A percentile compares a stretch with the other conserved stretches of the same genome.
Evolutionary conservation across 1,140 invertebrate species (phyloP).

Genomic region (Cydia amplana): DNA sequence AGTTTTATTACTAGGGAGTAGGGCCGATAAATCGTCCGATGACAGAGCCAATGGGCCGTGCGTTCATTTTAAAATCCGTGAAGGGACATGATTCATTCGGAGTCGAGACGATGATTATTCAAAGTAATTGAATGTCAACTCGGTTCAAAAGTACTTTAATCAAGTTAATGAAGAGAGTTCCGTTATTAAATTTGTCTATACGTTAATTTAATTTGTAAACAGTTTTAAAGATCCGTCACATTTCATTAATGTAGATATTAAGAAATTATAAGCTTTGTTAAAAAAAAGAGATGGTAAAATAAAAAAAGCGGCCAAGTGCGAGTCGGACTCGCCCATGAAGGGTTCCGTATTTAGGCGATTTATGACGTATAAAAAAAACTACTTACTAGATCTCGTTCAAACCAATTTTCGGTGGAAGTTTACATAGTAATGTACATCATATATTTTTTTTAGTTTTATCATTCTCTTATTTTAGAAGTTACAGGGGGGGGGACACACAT

Average conservation of each 20-base stretch:
- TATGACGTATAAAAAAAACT: too few species aligned
- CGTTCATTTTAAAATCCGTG: constrained; percentile 49
- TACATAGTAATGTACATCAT: too few species aligned
- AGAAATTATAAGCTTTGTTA: not conserved
- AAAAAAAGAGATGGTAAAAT: too few species aligned
- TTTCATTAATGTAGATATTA: not conserved
- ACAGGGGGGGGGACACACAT: too few species aligned
- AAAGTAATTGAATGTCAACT: constrained; percentile 18
- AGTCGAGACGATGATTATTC: constrained; percentile 19
- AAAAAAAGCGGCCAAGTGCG: too few species aligned
- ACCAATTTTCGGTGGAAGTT: too few species aligned
- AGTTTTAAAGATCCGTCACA: not conserved
- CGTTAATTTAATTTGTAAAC: not conserved
- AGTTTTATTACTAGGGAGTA: constrained; percentile 63
- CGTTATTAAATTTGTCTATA: not conserved
- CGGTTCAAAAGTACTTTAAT: constrained; percentile 13
- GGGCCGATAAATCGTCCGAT: constrained; percentile 67
- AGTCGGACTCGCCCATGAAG: too few species aligned
- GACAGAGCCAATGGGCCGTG: constrained; percentile 66
- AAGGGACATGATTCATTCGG: constrained; percentile 25
- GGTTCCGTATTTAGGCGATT: too few species aligned
- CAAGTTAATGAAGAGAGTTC: not conserved
- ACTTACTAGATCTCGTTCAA: too few species aligned
- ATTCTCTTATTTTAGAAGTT: too few species aligned
- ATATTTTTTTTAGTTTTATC: too few species aligned